Conservation (phyloP, 2,888 invertebrate species). For the Melanophora roralis region DNA sequence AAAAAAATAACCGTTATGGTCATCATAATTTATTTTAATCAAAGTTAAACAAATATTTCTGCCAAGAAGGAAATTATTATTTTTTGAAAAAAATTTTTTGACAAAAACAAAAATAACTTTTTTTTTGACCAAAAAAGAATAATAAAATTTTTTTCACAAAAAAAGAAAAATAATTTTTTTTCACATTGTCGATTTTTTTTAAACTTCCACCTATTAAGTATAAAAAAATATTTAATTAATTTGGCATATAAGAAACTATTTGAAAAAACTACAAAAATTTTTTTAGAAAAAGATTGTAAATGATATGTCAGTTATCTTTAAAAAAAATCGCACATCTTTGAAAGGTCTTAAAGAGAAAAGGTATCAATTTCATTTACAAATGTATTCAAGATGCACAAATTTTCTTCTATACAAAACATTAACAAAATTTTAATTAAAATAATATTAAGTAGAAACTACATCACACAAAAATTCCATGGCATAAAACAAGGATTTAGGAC, state of each 20-base stretch:
- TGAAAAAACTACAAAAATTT: neutral
- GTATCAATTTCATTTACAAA: slow-evolving; percentile 29
- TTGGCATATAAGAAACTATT: no score
- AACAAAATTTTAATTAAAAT: slow-evolving; percentile 34
- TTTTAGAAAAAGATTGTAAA: neutral
- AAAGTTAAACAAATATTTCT: no score
- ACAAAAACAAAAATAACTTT: no score
- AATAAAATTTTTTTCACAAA: no score
- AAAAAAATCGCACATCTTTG: neutral
- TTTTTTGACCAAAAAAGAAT: no score
- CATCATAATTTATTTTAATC: no score
- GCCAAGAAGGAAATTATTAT: no score
- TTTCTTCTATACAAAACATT: neutral
- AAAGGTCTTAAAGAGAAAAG: neutral
- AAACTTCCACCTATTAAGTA: neutral
- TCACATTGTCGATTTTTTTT: no score
- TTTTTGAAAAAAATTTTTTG: no score
- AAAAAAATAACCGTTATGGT: no score
- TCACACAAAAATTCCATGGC: neutral
- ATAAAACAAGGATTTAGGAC: neutral
- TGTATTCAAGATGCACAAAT: slow-evolving; percentile 6
- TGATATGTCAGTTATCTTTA: neutral
- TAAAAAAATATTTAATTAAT: no score
- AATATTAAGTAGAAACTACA: slow-evolving; percentile 7
- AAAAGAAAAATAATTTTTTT: no score